Evolutionary conservation across 2,888 invertebrate species (phyloP).

Genomic region (Petrolisthes cinctipes): DNA sequence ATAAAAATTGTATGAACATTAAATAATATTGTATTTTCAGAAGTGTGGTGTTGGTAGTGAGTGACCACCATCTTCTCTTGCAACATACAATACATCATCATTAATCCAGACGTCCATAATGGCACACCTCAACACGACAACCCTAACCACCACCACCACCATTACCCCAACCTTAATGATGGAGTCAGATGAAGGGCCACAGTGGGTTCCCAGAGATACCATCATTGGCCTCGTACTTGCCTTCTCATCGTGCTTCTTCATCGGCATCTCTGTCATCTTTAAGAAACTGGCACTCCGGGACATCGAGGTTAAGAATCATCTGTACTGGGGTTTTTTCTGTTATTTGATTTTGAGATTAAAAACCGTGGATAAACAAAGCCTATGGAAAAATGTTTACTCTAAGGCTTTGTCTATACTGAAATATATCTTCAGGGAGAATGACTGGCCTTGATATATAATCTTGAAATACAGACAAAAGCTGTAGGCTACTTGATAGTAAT

Average conservation of each 20-base stretch:
- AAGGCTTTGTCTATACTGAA: neutral
- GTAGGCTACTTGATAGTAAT: too few relatives aligned
- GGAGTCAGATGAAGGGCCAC: neutral
- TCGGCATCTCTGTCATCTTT: slow-evolving; percentile 74
- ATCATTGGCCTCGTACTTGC: slow-evolving; percentile 83
- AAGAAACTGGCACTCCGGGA: slow-evolving; percentile 59
- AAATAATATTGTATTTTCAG: too few relatives aligned
- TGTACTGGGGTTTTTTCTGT: neutral
- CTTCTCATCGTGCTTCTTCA: slow-evolving; percentile 84
- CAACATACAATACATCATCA: too few relatives aligned
- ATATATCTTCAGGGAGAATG: neutral
- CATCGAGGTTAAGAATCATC: slow-evolving; percentile 37
- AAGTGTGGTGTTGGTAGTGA: too few relatives aligned
- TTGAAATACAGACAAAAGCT: too few relatives aligned
- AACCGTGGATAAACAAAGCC: neutral
- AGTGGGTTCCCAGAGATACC: slow-evolving; percentile 65
- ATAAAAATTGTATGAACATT: too few relatives aligned
- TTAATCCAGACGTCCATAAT: too few relatives aligned
- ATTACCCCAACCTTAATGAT: neutral
- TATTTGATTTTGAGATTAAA: neutral
- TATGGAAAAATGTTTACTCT: neutral
- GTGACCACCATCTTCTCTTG: too few relatives aligned
- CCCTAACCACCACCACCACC: too few relatives aligned
- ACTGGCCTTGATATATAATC: too few relatives aligned
- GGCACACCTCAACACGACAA: too few relatives aligned